phyloP scores from a whole-genome alignment of 2,113 vertebrate genomes.

The Anser cygnoides region DNA sequence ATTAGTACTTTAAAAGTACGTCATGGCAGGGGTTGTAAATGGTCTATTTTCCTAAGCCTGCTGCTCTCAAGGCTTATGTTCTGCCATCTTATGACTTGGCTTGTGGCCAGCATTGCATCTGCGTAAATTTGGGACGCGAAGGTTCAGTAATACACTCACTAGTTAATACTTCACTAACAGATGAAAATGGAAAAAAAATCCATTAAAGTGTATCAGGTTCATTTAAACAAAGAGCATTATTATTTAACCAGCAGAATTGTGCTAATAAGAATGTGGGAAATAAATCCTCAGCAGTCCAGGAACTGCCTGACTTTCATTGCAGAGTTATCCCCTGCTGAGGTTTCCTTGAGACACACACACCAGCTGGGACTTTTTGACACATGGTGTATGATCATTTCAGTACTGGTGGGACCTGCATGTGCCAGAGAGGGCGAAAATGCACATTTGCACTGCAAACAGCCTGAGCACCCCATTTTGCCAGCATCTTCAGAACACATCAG shows the following conservation, averaged over 20 bases:
- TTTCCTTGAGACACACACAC: not conserved
- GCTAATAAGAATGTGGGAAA: not conserved
- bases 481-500: not conserved
- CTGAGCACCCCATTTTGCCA: not conserved
- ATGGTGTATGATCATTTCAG: not conserved
- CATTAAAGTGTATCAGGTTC: not conserved
- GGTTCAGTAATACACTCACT: not conserved
- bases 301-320: not conserved
- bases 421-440: not conserved
- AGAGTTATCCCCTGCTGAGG: not conserved
- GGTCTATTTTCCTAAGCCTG: conserved; percentile 29
- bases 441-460: not conserved
- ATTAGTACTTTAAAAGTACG: conserved; percentile 29
- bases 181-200: conserved; percentile 12
- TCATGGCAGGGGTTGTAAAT: not conserved
- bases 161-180: not conserved
- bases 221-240: conserved; percentile 25
- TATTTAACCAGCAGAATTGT: conserved; percentile 3
- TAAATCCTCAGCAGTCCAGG: not conserved
- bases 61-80: conserved; percentile 30
- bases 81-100: conserved; percentile 37
- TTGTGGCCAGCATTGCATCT: not conserved
- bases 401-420: not conserved
- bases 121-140: not conserved
- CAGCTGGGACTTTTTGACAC: not conserved